Evolutionary conservation across 2,888 invertebrate genomes (phyloP), one percentile per base, ranked within the genome.

Genomic region (Drosophila planitibia): DNA sequence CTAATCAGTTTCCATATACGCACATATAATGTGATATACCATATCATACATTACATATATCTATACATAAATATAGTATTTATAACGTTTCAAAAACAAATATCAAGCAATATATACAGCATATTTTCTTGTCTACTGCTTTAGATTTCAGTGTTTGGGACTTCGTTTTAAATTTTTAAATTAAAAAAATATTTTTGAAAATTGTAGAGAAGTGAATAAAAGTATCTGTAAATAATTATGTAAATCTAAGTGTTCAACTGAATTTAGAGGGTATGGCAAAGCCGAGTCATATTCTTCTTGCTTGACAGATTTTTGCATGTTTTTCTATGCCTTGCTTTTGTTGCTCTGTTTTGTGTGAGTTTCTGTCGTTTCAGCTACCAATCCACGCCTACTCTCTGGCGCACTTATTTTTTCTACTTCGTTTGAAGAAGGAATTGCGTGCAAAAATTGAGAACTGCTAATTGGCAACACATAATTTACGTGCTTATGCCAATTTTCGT

Each of bases 381-480:
- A 47, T 39, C 44, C 57, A 49, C 57, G 33, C n/a, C 41, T 32
- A 12, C 51, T 62, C 54, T 67, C 51, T 44, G 37, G 58, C 53
- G 51, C 39, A 57, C 68, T 57, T 71, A 71, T 86, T 76, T 86
- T 53, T 32, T 52, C 25, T 55, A 32, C 44, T 35, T 16, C 47
- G 7, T 44, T 62, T 66, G 54, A 39, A 16, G 54, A n/a, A 14
- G 30, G 60, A 79, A 80, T 85, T 78, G 90, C 86, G 89, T 83
- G 87, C 76, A 68, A 65, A 79, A 75, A 86, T 70, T 74, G 72
- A 76, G 69, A 75, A 68, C 82, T 88, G 82, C 90, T 91, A 91
- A 90, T 91, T 90, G 90, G 87, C 91, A 81, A 85, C 79, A 85
- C 76, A 91, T 90, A 82, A 86, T 86, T 89, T 89, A 89, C 87